A percentile compares a stretch with the other conserved stretches of the same genome.
phyloP scores from a whole-genome alignment of 2,113 vertebrate species.

The Cygnus atratus region DNA sequence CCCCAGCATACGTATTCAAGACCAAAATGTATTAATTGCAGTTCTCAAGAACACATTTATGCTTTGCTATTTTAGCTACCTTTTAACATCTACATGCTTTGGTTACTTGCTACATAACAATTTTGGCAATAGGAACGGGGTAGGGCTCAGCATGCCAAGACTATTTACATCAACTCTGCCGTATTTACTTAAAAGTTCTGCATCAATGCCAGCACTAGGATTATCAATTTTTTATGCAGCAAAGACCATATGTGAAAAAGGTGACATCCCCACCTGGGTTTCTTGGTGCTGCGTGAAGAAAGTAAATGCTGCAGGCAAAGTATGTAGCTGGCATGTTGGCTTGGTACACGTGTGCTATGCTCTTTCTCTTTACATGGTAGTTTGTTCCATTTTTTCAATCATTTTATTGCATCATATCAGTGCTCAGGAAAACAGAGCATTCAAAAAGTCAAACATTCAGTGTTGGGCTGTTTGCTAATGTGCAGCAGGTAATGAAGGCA shows the following conservation, averaged over 20 bases:
- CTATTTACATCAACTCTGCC: background rate
- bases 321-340: background rate
- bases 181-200: background rate
- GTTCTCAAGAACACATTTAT: background rate
- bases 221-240: background rate
- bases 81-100: background rate
- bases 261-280: background rate
- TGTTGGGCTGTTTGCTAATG: background rate
- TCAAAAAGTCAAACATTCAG: background rate
- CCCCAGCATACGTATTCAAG: background rate
- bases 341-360: rapidly evolving
- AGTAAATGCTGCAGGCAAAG: background rate
- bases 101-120: background rate
- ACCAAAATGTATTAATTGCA: background rate
- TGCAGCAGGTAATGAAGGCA: background rate
- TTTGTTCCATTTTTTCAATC: background rate
- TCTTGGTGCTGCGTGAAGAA: background rate
- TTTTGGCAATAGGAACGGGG: background rate
- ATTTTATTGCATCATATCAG: background rate
- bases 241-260: background rate
- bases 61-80: background rate
- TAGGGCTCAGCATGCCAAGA: background rate
- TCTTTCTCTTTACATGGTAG: background rate
- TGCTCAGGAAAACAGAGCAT: background rate
- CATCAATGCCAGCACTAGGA: background rate